Percentiles rank a stretch among this genome's conserved stretches.
phyloP scores from a whole-genome alignment of 2,888 invertebrate species.

The Ferdinandea cuprea region DNA sequence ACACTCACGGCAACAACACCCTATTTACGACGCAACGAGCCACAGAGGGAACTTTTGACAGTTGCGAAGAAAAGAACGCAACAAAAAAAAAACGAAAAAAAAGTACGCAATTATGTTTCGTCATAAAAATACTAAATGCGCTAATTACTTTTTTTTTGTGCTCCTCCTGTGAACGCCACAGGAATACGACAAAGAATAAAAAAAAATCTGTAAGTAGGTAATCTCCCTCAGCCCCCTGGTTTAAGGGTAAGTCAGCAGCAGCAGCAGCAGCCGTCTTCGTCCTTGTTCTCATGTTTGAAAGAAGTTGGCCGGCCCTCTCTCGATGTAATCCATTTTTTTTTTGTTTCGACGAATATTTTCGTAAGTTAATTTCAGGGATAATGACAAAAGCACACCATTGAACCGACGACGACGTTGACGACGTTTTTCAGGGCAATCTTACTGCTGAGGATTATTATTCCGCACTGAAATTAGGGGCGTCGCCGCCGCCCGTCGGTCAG shows the following conservation, averaged over 20 bases:
- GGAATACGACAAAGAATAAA: constrained; percentile 26
- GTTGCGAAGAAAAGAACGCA: constrained; percentile 28
- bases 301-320: constrained; percentile 10
- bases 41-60: constrained; percentile 40
- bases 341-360: constrained; percentile 34
- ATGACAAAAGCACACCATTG: constrained; percentile 45
- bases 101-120: constrained; percentile 61
- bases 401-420: constrained; percentile 17
- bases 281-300: not conserved
- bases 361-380: constrained; percentile 58
- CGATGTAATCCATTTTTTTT: constrained; percentile 34
- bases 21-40: constrained; percentile 15
- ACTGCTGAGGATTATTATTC: constrained; percentile 60
- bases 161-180: constrained; percentile 10
- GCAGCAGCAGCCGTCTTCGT: too few relatives aligned
- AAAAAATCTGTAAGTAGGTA: constrained; percentile 44
- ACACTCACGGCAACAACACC: constrained; percentile 16
- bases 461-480: constrained; percentile 44
- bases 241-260: constrained; percentile 15
- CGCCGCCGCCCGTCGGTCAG: too few relatives aligned
- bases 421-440: constrained; percentile 46
- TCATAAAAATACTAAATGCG: constrained; percentile 72
- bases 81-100: constrained; percentile 33
- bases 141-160: constrained; percentile 62
- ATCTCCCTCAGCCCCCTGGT: constrained; percentile 7